phyloP scores from a whole-genome alignment of 2,888 invertebrate species.

The Lepetodrilus schrolli region DNA sequence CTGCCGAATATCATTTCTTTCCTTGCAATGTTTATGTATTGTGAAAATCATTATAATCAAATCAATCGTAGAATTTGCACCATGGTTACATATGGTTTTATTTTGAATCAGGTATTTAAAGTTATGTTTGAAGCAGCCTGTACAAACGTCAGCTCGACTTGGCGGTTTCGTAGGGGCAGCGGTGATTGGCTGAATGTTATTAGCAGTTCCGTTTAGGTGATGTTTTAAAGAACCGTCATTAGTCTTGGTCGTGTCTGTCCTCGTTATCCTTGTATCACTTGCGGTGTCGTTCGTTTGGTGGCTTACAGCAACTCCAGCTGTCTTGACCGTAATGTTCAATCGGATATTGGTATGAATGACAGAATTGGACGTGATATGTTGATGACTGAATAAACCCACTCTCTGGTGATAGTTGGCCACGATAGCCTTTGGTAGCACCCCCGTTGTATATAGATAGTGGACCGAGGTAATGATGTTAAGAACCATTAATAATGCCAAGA shows the following conservation, averaged over 20 bases:
- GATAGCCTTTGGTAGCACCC: no score
- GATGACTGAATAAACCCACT: background rate
- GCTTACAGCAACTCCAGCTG: background rate
- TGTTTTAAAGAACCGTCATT: background rate
- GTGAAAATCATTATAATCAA: conserved; percentile 42
- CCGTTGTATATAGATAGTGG: background rate
- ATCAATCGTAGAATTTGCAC: conserved; percentile 20
- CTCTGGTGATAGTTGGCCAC: background rate
- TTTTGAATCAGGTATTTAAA: conserved; percentile 40
- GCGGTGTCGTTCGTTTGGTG: no score
- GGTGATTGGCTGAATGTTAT: no score
- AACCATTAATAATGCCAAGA: conserved; percentile 17
- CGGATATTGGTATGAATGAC: background rate
- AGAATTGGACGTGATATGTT: no score
- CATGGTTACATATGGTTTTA: conserved; percentile 37
- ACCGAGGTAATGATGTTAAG: conserved; percentile 31
- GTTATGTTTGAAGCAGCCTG: conserved; percentile 39
- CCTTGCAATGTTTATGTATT: conserved; percentile 21
- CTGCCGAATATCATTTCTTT: conserved; percentile 41
- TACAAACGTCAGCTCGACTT: conserved; percentile 31
- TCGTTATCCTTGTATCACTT: no score
- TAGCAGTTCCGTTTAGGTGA: background rate
- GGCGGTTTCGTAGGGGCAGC: background rate
- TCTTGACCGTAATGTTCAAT: background rate
- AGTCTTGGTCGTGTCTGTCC: background rate